Conservation (phyloP, 2,113 vertebrate species). For the Bos taurus region ARS-UCD2.0 NC_037329.1:67653001-67653500, state of each 20-base stretch:
- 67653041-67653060: background rate
- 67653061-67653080: background rate
- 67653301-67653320: background rate
- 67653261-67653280: background rate
- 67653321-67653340: background rate
- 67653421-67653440: background rate
- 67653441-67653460: background rate
- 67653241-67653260: background rate
- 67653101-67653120: background rate
- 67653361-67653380: background rate
- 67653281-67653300: background rate
- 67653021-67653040: background rate
- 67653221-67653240: background rate
- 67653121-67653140: background rate
- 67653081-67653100: background rate
- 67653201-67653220: background rate
- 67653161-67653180: background rate
- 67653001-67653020: background rate
- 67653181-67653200: background rate
- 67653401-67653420: background rate
- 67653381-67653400: background rate
- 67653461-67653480: background rate
- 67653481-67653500: background rate
- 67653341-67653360: background rate
- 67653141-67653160: background rate